Evolutionary conservation across 2,797 vertebrate genomes (phyloP).

Genomic region (Heteromormyrus szaboi): DNA sequence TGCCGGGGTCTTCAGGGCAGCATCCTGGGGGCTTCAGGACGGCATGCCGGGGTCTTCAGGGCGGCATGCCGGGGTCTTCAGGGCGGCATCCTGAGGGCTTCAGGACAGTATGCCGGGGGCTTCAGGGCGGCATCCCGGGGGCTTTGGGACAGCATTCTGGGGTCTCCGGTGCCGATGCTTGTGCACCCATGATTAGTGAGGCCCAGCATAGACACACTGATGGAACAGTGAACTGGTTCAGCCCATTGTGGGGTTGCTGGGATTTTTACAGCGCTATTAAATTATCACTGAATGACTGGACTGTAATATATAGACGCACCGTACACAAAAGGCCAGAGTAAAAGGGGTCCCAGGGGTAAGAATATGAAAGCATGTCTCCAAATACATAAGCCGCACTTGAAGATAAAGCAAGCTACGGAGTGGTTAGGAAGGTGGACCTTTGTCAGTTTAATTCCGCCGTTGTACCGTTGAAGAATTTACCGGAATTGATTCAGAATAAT

Average conservation of each 20-base stretch:
- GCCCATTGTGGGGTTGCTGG: neutral
- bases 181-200: neutral
- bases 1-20: no score
- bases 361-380: constrained; percentile 2
- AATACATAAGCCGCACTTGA: neutral
- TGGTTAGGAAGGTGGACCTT: neutral
- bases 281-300: neutral
- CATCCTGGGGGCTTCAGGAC: no score
- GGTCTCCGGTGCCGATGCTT: neutral
- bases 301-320: neutral
- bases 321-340: neutral
- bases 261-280: neutral
- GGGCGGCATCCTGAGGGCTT: no score
- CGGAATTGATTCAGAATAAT: neutral
- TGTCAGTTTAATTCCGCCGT: neutral
- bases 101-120: no score
- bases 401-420: neutral
- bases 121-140: neutral
- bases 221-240: neutral
- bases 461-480: neutral
- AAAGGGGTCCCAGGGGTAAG: neutral
- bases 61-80: no score
- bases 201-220: neutral
- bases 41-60: no score
- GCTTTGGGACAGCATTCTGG: neutral